These are phyloP conservation scores for Porites divaricata DNA, from an alignment of 92 coral and sea anemone genomes.

Conservation along the genomic window DNA sequence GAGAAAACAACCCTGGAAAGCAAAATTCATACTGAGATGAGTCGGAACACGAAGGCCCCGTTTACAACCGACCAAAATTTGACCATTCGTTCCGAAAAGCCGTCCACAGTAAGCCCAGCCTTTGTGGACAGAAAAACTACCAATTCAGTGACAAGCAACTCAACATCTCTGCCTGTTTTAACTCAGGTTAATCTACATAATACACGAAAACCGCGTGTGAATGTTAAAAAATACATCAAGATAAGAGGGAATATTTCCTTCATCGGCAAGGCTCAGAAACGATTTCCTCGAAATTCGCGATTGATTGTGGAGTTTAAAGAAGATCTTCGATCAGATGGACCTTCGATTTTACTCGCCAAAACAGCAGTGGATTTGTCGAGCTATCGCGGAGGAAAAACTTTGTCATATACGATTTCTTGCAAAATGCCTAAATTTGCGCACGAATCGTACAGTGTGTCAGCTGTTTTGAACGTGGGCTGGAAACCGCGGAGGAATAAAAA, in stretches of 20 bases:
- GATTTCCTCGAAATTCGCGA: conserved; percentile 66
- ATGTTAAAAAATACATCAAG: neutral
- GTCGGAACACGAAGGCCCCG: neutral
- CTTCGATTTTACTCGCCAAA: conserved; percentile 63
- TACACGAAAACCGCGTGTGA: conserved; percentile 5
- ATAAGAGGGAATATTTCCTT: conserved; percentile 20
- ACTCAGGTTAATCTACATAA: neutral
- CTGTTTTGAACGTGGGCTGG: conserved; percentile 93
- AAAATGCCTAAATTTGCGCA: conserved; percentile 58
- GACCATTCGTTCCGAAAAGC: neutral
- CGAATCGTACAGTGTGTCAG: conserved; percentile 60
- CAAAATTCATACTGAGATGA: neutral
- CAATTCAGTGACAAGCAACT: neutral
- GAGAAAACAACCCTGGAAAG: neutral
- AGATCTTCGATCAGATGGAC: conserved; percentile 63
- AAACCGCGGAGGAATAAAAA: conserved; percentile 37
- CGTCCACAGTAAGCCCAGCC: conserved; percentile 17
- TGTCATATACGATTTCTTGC: conserved; percentile 75
- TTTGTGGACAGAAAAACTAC: neutral
- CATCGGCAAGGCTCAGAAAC: conserved; percentile 40
- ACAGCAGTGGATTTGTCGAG: conserved; percentile 56
- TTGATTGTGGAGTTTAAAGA: conserved; percentile 81
- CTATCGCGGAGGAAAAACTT: conserved; percentile 66
- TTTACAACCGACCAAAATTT: conserved; percentile 6
- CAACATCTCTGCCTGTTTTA: neutral